phyloP scores from a whole-genome alignment of 2,797 vertebrate species.

The Adelosebastes latens region DNA sequence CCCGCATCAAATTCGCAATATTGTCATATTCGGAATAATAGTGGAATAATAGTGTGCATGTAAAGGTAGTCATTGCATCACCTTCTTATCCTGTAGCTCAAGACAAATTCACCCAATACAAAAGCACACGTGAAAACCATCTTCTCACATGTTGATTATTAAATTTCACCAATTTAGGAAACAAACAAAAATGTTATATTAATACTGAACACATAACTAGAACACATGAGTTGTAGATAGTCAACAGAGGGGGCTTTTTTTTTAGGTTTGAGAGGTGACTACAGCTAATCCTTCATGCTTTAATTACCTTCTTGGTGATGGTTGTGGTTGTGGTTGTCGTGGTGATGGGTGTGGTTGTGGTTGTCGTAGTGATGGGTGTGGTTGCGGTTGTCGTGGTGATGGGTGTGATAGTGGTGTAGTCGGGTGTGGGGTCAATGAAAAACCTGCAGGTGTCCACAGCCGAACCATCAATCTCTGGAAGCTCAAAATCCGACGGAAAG shows the following conservation, averaged over 20 bases:
- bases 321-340: not conserved
- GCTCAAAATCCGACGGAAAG: constrained; percentile 12
- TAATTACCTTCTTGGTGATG: constrained; percentile 18
- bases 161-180: too few relatives aligned
- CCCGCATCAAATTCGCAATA: fast-evolving
- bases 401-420: not conserved
- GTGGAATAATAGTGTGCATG: too few relatives aligned
- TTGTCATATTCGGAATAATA: too few relatives aligned
- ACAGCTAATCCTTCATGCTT: not conserved
- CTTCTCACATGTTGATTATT: too few relatives aligned
- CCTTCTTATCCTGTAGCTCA: too few relatives aligned
- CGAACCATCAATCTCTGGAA: constrained; percentile 64
- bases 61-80: fast-evolving
- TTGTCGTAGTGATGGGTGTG: not conserved
- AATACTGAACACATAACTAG: not conserved
- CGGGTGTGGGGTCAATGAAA: not conserved
- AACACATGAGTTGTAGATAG: not conserved
- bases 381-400: not conserved
- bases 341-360: not conserved
- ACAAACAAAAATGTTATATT: not conserved
- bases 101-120: fast-evolving
- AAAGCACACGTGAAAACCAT: too few relatives aligned
- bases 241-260: not conserved
- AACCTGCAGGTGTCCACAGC: constrained; percentile 61
- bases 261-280: not conserved